Evolutionary conservation across 2,888 invertebrate species (phyloP), one percentile per base, ranked within the genome.

Genomic region (Dryocosmus kuriphilus): DNA sequence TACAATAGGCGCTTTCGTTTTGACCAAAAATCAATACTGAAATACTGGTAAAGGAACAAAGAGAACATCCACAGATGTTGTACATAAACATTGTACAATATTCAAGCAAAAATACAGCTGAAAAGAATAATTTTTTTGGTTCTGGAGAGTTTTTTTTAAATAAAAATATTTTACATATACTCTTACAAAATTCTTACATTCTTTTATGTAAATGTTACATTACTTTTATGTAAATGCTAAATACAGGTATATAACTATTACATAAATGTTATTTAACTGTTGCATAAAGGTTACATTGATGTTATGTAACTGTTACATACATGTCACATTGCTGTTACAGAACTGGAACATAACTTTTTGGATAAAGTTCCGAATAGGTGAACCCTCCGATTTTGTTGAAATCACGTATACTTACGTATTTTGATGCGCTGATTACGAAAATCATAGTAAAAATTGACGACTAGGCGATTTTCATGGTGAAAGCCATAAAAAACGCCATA

Each of bases 71-170:
- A 62, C 62, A 62, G 32, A 35, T 46, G 24, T 67, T 27, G 7
- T 67, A 67, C 46, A 51, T 51, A 4, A 27, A 46, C 67, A 67
- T 22, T 67, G 67, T 41, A 67, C 22, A 27, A 67, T 51, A n/a
- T n/a, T 71, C 51, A 51, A 71, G 46, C 46, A 30, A 51, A 51
- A 51, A 51, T 71, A 71, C 71, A 71, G 71, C 71, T 6, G 51
- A 71, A 27, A 27, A 30, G 19, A 19, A n/a, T 19, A 14, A 14
- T 51, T 51, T 0, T 51, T 51, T 51, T n/a, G n/a, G 19, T 51
- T 51, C 8, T 51, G 51, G 3, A n/a, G 8, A 9, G 0, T 9
- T n/a, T 51, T n/a, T n/a, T 41, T 41, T 5, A 41, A 16, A 5
- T 2, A 41, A 4, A 16, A 16, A 5, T 5, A 5, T 38, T 14